Base-by-base conservation (phyloP, 2,797 vertebrate genomes). In the Lagodon rhomboides region DNA sequence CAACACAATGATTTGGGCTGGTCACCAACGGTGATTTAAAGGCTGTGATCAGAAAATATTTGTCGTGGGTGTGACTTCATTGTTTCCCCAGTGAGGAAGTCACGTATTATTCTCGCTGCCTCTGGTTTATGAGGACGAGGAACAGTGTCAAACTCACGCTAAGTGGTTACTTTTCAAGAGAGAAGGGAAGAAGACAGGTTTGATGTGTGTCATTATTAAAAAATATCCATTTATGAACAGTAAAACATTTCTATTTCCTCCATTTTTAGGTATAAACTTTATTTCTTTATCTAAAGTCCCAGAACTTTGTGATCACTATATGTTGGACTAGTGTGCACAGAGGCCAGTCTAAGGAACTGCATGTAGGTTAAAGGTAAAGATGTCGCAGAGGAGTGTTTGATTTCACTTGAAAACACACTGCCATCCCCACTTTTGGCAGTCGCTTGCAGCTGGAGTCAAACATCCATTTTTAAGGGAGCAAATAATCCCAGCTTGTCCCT, bases 281-380 rank as follows among this genome's bases (percentile, higher is more conserved):
- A 22, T 34, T 38, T 20, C 1, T 55, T 63, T 12, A 47, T 63
- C 15, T 20, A 1, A 68, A 54, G 41, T n/a, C 17, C 3, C 8
- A 11, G 30, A 60, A 62, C 12, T 4, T 20, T 20, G 17, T 60
- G 7, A 58, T 30, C n/a, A 5, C 3, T 5, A 68, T 27, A 25
- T 41, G 25, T 16, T 17, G 23, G n/a, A 12, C 3, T n/a, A 49
- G 53, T 72, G 34, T 73, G 25, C 2, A 12, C 50, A n/a, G 49
- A 78, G 51, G 67, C 55, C 63, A 66, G 53, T n/a, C n/a, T 53
- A 16, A 44, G 62, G 59, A 64, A 65, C 54, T 6, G 70, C 70
- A 81, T 89, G 34, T 86, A 69, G 85, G 89, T 73, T 78, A 90
- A 93, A 93, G 86, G 82, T 85, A 80, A 84, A 83, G 70, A 84